phyloP scores from a whole-genome alignment of 2,797 vertebrate genomes.

The Lateolabrax maculatus region DNA sequence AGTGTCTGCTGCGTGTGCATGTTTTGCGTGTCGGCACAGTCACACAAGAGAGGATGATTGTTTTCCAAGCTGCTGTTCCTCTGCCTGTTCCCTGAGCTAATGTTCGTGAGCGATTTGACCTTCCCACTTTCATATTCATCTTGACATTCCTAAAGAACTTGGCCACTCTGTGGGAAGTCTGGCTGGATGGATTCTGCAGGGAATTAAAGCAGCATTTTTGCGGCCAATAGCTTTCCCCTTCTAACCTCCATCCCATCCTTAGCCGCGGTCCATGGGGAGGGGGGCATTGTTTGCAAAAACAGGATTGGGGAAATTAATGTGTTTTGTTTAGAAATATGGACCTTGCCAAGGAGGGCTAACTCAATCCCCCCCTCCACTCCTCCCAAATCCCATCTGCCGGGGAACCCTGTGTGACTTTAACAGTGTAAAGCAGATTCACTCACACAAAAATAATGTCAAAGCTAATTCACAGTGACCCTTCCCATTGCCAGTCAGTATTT shows the following conservation, averaged over 20 bases:
- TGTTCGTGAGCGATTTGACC: constrained; percentile 83
- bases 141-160: constrained; percentile 86
- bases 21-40: constrained; percentile 69
- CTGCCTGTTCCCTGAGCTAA: constrained; percentile 74
- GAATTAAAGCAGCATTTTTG: constrained; percentile 81
- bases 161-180: constrained; percentile 86
- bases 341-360: constrained; percentile 79
- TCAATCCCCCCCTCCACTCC: constrained; percentile 38
- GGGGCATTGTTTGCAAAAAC: constrained; percentile 82
- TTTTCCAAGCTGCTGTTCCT: constrained; percentile 81
- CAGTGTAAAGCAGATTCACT: constrained; percentile 82
- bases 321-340: constrained; percentile 81
- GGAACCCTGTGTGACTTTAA: constrained; percentile 78
- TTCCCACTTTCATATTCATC: constrained; percentile 83
- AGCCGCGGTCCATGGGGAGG: constrained; percentile 75
- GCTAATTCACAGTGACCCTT: constrained; percentile 81
- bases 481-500: constrained; percentile 50
- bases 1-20: constrained; percentile 70
- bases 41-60: constrained; percentile 76
- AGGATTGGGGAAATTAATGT: constrained; percentile 81
- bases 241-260: constrained; percentile 78
- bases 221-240: constrained; percentile 75
- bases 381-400: constrained; percentile 74
- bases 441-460: constrained; percentile 74
- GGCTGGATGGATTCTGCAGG: constrained; percentile 80